Evolutionary conservation across 2,888 invertebrate species (phyloP).

Genomic region (Hartigia nigra): DNA sequence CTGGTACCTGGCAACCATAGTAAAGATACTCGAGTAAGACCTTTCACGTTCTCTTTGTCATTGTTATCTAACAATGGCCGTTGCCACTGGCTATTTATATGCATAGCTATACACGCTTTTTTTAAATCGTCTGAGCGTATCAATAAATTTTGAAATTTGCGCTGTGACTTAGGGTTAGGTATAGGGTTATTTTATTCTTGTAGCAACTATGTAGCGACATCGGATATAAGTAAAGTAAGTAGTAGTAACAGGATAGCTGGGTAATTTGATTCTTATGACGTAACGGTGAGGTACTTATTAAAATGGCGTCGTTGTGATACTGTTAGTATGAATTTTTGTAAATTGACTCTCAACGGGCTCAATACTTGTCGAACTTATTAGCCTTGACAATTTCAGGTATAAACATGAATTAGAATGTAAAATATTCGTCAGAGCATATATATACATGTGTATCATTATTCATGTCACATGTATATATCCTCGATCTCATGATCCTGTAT

Average conservation of each 20-base stretch:
- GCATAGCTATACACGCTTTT: background rate
- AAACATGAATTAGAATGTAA: background rate
- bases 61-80: constrained; percentile 26
- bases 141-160: background rate
- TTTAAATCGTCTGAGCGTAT: background rate
- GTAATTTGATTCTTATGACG: background rate
- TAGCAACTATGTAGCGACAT: background rate
- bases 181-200: no score
- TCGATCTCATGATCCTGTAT: background rate
- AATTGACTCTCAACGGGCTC: background rate
- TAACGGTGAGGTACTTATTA: background rate
- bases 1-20: constrained; percentile 32
- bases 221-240: background rate
- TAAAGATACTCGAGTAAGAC: constrained; percentile 20
- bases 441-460: background rate
- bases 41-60: constrained; percentile 43
- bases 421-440: background rate
- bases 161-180: background rate
- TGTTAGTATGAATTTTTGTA: background rate
- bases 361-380: background rate
- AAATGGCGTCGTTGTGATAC: background rate
- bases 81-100: background rate
- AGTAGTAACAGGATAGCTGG: background rate
- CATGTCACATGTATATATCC: background rate
- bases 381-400: background rate